phyloP scores from a whole-genome alignment of 1,140 invertebrate genomes.

The Drosophila watanabei region DNA sequence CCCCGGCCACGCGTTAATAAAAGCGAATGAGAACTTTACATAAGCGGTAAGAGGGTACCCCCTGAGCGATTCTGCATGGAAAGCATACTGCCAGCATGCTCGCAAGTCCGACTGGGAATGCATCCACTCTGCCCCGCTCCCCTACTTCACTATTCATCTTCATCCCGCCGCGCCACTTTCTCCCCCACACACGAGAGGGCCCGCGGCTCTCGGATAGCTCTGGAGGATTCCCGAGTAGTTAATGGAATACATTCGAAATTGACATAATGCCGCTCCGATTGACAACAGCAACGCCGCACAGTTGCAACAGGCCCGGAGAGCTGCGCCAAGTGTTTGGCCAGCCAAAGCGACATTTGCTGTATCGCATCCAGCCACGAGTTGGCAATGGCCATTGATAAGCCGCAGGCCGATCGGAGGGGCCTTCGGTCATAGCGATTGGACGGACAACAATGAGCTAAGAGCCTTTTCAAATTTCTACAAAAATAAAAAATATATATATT shows the following conservation, averaged over 20 bases:
- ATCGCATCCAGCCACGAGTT: slow-evolving; percentile 1
- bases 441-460: slow-evolving; percentile 1
- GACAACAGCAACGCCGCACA: slow-evolving; percentile 20
- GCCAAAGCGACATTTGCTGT: slow-evolving; percentile 41
- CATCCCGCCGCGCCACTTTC: slow-evolving; percentile 3
- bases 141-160: background rate
- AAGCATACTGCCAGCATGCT: too few relatives aligned
- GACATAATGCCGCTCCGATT: slow-evolving; percentile 30
- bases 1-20: too few relatives aligned
- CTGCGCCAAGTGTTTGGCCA: slow-evolving; percentile 39
- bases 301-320: slow-evolving; percentile 23
- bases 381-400: slow-evolving; percentile 6
- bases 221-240: slow-evolving; percentile 46
- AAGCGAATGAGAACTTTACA: too few relatives aligned
- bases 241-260: slow-evolving; percentile 45
- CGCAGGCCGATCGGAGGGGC: background rate
- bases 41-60: too few relatives aligned
- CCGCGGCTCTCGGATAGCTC: slow-evolving; percentile 22
- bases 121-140: too few relatives aligned
- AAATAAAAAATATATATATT: background rate
- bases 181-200: slow-evolving; percentile 22
- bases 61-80: too few relatives aligned
- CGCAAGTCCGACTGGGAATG: too few relatives aligned
- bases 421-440: background rate
- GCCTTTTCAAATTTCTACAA: background rate